A percentile compares a stretch with the other conserved stretches of the same genome.
These are phyloP conservation scores for Myrmophylax atrothorax DNA, from an alignment of 2,113 vertebrate genomes.

Conservation along the genomic window DNA sequence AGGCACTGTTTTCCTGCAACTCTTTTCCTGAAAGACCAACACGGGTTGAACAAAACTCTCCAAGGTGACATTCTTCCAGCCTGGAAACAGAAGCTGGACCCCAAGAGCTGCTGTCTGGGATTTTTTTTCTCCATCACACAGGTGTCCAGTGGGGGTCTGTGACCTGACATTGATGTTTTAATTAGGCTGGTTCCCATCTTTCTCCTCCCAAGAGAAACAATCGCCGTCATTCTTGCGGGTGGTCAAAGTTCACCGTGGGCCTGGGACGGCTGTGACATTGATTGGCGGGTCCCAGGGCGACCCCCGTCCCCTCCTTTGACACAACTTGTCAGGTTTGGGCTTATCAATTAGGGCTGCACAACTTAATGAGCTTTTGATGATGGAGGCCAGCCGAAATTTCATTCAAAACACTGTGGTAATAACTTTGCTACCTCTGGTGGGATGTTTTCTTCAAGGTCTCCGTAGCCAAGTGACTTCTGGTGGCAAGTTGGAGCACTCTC, in stretches of 20 bases:
- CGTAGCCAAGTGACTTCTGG: accelerated
- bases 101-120: accelerated
- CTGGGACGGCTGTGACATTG: neutral
- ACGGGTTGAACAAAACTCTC: neutral
- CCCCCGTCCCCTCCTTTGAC: neutral
- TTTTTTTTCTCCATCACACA: neutral
- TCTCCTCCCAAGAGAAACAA: constrained; percentile 12
- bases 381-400: neutral
- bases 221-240: constrained; percentile 21
- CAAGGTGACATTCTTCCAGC: neutral
- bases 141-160: constrained; percentile 18
- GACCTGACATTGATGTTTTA: constrained; percentile 59
- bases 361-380: constrained; percentile 69
- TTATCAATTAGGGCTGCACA: constrained; percentile 20
- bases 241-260: constrained; percentile 43
- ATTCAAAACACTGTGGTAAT: neutral
- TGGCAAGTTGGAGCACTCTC: accelerated
- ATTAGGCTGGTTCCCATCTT: constrained; percentile 19
- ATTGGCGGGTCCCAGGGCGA: neutral
- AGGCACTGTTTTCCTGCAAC: neutral
- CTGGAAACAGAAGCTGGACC: neutral
- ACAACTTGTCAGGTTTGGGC: neutral
- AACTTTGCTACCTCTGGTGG: neutral
- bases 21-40: accelerated
- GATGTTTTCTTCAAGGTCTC: neutral